These are phyloP conservation scores for Drosophila novamexicana DNA, from an alignment of 1,140 invertebrate species.

Conservation along the genomic window DNA sequence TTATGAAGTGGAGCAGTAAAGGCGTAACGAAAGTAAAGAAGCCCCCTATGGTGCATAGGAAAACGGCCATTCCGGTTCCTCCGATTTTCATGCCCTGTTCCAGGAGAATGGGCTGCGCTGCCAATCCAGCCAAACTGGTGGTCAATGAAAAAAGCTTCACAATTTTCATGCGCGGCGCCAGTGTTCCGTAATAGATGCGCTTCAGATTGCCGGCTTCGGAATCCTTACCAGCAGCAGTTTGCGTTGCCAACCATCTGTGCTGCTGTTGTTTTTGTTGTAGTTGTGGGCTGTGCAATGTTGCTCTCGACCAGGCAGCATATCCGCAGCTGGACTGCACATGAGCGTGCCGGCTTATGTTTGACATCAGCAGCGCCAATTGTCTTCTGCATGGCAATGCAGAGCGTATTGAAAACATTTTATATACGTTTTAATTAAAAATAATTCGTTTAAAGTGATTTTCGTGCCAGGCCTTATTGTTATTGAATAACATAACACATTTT, in stretches of 20 bases:
- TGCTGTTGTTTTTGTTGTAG: constrained; percentile 29
- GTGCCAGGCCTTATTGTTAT: constrained; percentile 14
- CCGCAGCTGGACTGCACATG: constrained; percentile 18
- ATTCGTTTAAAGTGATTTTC: constrained; percentile 11
- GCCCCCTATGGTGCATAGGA: constrained; percentile 88
- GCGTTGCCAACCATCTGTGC: constrained; percentile 30
- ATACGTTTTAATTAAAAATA: constrained; percentile 10
- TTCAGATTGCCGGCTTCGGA: constrained; percentile 38
- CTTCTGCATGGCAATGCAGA: constrained; percentile 39
- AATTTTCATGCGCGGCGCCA: constrained; percentile 88
- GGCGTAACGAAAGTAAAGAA: constrained; percentile 94
- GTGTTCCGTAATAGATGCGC: constrained; percentile 87
- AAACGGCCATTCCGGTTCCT: constrained; percentile 86
- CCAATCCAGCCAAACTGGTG: constrained; percentile 89
- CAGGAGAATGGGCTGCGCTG: constrained; percentile 90
- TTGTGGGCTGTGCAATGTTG: constrained; percentile 2
- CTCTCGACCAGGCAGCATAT: constrained; percentile 19
- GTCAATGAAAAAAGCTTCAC: constrained; percentile 93
- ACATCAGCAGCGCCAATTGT: constrained; percentile 28
- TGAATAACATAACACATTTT: constrained; percentile 44
- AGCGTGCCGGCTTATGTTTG: constrained; percentile 13
- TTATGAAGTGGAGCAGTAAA: constrained; percentile 91
- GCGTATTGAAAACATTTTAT: constrained; percentile 57
- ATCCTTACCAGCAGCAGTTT: constrained; percentile 25
- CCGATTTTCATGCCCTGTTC: constrained; percentile 86